These are phyloP conservation scores for Geococcyx californianus DNA, from an alignment of 2,113 vertebrate genomes.

Conservation along the genomic window DNA sequence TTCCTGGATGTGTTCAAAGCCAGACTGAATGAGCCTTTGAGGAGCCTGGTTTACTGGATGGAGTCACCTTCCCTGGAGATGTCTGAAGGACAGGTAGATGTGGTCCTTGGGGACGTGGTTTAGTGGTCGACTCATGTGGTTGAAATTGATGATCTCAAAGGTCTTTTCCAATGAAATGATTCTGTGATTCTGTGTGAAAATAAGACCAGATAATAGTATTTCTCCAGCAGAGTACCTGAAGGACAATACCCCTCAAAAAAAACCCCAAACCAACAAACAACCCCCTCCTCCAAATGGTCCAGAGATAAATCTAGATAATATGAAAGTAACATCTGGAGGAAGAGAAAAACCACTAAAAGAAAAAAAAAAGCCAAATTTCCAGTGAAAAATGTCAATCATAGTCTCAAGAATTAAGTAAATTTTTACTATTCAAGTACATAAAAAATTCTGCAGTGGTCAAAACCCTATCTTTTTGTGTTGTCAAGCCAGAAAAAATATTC, in stretches of 20 bases:
- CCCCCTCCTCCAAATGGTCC: background rate
- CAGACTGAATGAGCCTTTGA: too few relatives aligned
- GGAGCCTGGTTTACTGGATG: too few relatives aligned
- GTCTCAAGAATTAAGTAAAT: background rate
- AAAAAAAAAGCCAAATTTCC: background rate
- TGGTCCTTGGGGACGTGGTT: too few relatives aligned
- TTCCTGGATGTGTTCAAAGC: too few relatives aligned
- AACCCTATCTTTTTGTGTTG: background rate
- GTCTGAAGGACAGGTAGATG: too few relatives aligned
- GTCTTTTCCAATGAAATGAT: too few relatives aligned
- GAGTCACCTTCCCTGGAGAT: too few relatives aligned
- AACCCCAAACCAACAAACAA: background rate
- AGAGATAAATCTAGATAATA: background rate
- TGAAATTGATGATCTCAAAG: too few relatives aligned
- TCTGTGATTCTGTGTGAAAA: too few relatives aligned
- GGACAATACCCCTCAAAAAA: background rate
- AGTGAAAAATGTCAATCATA: background rate
- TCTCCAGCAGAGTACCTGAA: background rate
- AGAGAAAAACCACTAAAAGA: background rate
- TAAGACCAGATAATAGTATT: background rate
- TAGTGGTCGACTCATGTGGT: too few relatives aligned
- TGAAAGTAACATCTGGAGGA: background rate
- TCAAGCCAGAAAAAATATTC: background rate
- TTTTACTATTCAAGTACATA: background rate
- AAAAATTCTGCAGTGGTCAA: background rate